Base-by-base conservation (phyloP, 2,797 vertebrate genomes). In the Discoglossus pictus region DNA sequence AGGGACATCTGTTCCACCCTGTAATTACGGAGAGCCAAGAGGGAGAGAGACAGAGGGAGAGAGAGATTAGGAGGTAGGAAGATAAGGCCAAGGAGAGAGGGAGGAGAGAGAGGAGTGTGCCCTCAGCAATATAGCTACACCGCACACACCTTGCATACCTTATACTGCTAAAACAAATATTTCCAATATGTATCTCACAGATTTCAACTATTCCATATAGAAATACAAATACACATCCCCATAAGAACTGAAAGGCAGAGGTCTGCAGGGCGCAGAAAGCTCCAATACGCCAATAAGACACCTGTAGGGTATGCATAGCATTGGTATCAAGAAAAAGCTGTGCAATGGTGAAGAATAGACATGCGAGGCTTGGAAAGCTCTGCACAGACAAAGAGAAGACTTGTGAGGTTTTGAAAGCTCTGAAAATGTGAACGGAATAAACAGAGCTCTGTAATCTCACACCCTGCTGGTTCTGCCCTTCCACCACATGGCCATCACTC, bases 1-100 rank as follows among this genome's bases (percentile, higher is more conserved):
- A 71, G 68, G 68, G 68, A 71, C 68, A 71, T 69, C 68, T 71
- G 68, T 71, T 71, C 68, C 68, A 71, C 68, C 68, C 68, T 71
- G 52, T 71, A 71, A 71, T 71, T 71, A 71, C 58, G 68, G 52
- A 71, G 52, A 71, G 68, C 68, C 68, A 71, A 63, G 68, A 71
- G 68, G 60, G 68, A 64, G 60, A 67, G 65, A 68, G 55, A 52
- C 24, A 68, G 55, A 63, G 62, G 62, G 44, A 63, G 68, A 63
- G 25, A 53, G 66, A 62, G 61, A 52, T 52, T 63, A 64, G 68
- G 46, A 71, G 68, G 60, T 44, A 63, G 60, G 52, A 64, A 56
- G 60, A 71, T 63, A 64, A 64, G 60, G 60, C 60, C 60, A 71
- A 64, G 68, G 68, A 71, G 68, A 64, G 60, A 64, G 61, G 68